phyloP scores from a whole-genome alignment of 2,113 vertebrate genomes.

The Protobothrops flavoviridis region DNA sequence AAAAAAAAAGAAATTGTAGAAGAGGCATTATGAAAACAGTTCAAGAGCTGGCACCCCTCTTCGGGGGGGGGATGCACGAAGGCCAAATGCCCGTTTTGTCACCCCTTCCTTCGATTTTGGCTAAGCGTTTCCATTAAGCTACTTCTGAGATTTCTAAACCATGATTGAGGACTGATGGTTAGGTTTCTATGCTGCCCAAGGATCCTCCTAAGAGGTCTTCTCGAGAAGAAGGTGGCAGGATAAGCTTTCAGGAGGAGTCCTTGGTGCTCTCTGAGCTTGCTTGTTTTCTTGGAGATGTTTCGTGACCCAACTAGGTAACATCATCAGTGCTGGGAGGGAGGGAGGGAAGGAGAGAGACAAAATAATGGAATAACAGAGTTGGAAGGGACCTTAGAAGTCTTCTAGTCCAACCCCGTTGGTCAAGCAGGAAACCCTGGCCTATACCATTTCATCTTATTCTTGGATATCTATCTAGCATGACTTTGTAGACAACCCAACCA shows the following conservation, averaged over 20 bases:
- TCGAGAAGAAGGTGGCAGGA: background rate
- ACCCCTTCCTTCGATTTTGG: background rate
- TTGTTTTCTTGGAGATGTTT: no score
- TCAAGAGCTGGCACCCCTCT: background rate
- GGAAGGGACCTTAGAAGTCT: no score
- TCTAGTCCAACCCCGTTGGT: no score
- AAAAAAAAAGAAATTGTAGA: constrained; percentile 49
- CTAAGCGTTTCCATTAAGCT: background rate
- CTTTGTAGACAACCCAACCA: no score
- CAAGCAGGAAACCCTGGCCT: no score
- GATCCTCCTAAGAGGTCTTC: background rate
- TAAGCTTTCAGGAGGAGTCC: background rate
- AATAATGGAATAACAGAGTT: no score
- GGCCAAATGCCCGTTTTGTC: background rate
- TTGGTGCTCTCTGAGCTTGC: no score
- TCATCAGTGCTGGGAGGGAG: no score
- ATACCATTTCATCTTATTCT: no score
- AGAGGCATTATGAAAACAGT: constrained; percentile 6
- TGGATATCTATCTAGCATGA: no score
- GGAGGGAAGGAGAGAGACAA: no score
- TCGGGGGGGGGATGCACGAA: background rate
- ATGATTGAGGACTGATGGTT: background rate
- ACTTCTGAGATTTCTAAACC: background rate
- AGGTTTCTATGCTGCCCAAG: background rate
- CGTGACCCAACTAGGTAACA: no score